These are phyloP conservation scores for Numenius phaeopus DNA, from an alignment of 2,797 vertebrate species.

Conservation along the genomic window DNA sequence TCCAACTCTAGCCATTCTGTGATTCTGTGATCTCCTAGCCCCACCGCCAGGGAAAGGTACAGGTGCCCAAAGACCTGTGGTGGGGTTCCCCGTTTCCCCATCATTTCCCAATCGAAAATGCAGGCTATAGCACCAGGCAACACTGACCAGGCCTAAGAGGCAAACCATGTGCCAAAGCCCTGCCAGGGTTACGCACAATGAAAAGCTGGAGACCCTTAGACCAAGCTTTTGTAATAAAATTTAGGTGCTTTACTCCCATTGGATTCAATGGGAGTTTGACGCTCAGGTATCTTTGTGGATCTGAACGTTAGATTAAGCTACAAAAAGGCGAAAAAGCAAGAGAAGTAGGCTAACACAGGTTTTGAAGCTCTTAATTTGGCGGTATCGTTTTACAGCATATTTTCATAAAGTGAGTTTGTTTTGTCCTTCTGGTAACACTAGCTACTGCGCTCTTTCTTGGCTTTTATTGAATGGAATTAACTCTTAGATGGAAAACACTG, in stretches of 20 bases:
- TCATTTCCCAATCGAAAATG: rapidly evolving
- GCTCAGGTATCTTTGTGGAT: neutral
- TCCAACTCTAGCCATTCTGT: neutral
- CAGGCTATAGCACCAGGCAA: rapidly evolving
- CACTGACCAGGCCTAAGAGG: rapidly evolving
- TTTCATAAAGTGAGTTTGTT: neutral
- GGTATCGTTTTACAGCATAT: neutral
- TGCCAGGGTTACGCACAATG: rapidly evolving
- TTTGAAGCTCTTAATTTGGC: neutral
- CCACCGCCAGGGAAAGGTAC: rapidly evolving
- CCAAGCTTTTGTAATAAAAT: rapidly evolving
- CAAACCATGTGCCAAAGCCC: neutral
- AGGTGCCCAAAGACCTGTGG: rapidly evolving
- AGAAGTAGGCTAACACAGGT: rapidly evolving
- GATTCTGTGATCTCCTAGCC: neutral
- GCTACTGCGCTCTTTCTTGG: rapidly evolving
- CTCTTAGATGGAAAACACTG: neutral
- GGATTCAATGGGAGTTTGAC: neutral
- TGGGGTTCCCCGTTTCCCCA: rapidly evolving
- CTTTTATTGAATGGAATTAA: neutral
- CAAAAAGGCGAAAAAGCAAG: neutral
- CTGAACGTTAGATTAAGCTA: neutral
- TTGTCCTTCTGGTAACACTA: neutral
- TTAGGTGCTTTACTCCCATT: neutral
- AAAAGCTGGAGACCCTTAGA: neutral